These are phyloP conservation scores for Bovichtus variegatus DNA, from an alignment of 2,797 vertebrate species.

Conservation along the genomic window DNA sequence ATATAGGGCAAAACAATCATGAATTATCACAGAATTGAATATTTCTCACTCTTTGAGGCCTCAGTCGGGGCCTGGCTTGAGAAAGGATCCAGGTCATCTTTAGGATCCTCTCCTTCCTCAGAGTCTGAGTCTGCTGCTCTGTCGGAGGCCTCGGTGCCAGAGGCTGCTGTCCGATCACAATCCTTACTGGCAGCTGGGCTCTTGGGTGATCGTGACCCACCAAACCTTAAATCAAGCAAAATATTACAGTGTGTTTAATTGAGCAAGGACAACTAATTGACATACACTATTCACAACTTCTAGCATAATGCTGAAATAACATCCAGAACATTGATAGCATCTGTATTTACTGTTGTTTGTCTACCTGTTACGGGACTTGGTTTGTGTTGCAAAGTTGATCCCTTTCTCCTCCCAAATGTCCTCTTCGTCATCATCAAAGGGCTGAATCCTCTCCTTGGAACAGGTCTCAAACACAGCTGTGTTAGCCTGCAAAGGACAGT, in stretches of 20 bases:
- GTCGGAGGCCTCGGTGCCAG: conserved; percentile 58
- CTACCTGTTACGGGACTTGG: conserved; percentile 91
- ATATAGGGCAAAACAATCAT: neutral
- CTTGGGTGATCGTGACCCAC: conserved; percentile 83
- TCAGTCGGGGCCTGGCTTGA: conserved; percentile 57
- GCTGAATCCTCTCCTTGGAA: conserved; percentile 92
- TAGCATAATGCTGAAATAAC: neutral
- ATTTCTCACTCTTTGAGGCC: conserved; percentile 66
- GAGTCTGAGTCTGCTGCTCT: conserved; percentile 76
- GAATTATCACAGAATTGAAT: neutral
- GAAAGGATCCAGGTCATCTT: conserved; percentile 74
- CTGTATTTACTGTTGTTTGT: neutral
- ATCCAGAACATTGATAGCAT: neutral
- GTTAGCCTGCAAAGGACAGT: conserved; percentile 81
- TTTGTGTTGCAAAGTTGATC: conserved; percentile 88
- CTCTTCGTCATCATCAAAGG: conserved; percentile 94
- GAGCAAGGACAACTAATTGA: neutral
- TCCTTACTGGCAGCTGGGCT: conserved; percentile 78
- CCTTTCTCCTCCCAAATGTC: conserved; percentile 96
- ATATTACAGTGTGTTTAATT: neutral
- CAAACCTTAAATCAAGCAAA: conserved; percentile 85
- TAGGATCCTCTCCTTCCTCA: conserved; percentile 77
- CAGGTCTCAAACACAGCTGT: conserved; percentile 92
- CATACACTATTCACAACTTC: neutral
- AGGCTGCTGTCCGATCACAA: conserved; percentile 57